Evolutionary conservation across 2,888 invertebrate species (phyloP), one percentile per base, ranked within the genome.

Genomic region (Mythimna loreyi): DNA sequence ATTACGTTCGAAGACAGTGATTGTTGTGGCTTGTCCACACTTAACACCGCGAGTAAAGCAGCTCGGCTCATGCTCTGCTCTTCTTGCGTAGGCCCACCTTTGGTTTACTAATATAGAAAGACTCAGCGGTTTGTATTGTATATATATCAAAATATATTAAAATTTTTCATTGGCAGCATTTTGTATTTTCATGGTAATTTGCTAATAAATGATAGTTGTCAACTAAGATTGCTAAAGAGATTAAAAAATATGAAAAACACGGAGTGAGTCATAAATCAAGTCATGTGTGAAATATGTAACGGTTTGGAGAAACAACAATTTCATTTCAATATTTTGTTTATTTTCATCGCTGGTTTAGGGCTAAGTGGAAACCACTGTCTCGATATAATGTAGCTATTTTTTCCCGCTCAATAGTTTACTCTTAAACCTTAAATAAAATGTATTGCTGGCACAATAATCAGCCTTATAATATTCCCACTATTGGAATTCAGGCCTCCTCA

Each of bases 181-280:
- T 23, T 40, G 19, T 33, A 45, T 43, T 9, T 45, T 36, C 28
- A 16, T 40, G 11, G 11, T 49, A 71, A 71, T 71, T 67, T 47
- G 19, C n/a, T 19, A 55, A 67, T 47, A 75, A 67, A 70, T 55
- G 13, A 33, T 43, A 33, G 30, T 49, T 76, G 77, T 59, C 71
- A 55, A 43, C 58, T 25, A n/a, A 70, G 25, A 72, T 76, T 19
- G 58, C 53, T 43, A 16, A 49, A 59, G 25, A 47, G 71, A 70
- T 70, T 70, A 69, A 76, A 36, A 70, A 58, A 49, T 53, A 53
- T 55, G 19, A 75, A 19, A 30, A 75, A 72, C 45, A 47, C 47
- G 9, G n/a, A 57, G 70, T 58, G 40, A 21, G 11, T 43, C 40
- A 59, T 76, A 55, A 58, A 70, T 72, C 30, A 75, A 67, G 47